Evolutionary conservation across 2,113 vertebrate species (phyloP), one percentile per base, ranked within the genome.

Genomic region (Callorhinus ursinus): DNA sequence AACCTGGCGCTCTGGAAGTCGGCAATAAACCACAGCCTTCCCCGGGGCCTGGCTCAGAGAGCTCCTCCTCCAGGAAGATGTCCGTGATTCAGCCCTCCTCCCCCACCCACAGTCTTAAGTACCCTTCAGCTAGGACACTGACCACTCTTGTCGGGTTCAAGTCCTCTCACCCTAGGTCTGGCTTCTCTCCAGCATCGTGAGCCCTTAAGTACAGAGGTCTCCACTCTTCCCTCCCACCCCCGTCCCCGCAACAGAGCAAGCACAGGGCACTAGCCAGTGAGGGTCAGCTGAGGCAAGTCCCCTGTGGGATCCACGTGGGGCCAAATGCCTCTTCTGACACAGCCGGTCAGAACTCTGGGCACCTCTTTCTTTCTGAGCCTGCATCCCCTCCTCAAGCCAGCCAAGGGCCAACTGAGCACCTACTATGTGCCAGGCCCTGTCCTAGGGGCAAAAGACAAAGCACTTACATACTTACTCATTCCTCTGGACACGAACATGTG

Each of bases 221-320:
- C 65, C 7, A 6, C 67, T 19, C 3, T 18, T 57, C 36, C 42
- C 63, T 82, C 39, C 49, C 36, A 59, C 26, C 69, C 36, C 8
- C 2, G 53, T 2, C 14, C 67, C 28, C 1, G 1, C 21, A 59
- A 22, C 55, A 67, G 26, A 53, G 49, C 7, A 12, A 84, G 42
- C 22, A 36, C 14, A 53, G n/a, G 87, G 42, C 0, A 0, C 26
- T 76, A 61, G 51, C n/a, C 26, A 15, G 16, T 4, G 22, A 15
- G 18, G 21, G 19, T 63, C 80, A 53, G 24, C 21, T 0, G 21
- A 22, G 13, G 28, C 86, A 51, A 22, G 24, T 18, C 26, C 49
- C 5, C 2, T 21, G 1, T 39, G 59, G 24, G 33, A 13, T 33
- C 55, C 24, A 1, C 0, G 0, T 19, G 18, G 33, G 2, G 3